Evolutionary conservation across 2,888 invertebrate species (phyloP), one percentile per base, ranked within the genome.

Genomic region (Resseliella maxima): DNA sequence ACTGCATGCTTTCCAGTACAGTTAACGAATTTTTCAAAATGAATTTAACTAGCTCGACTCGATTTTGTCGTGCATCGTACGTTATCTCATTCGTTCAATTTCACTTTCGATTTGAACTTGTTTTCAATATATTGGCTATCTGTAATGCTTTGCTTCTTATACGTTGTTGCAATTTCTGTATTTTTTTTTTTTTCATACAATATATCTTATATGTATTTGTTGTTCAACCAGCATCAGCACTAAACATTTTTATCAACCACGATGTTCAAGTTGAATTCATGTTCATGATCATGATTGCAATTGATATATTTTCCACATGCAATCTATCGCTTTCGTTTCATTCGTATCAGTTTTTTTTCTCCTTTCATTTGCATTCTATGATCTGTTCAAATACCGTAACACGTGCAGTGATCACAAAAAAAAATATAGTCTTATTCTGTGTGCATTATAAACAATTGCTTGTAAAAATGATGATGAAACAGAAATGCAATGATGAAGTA

Each of bases 61-160:
- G 72, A 35, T 72, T 24, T 24, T 24, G 24, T 72, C 18, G 8
- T 31, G 72, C 35, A 72, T 10, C 72, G 72, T 27, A 15, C 72
- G 15, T 15, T 31, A 72, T 72, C 31, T n/a, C 72, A 35, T 72
- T 31, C 72, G 31, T 72, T 72, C n/a, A 72, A 72, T 72, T 72
- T 72, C 72, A 72, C 72, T 72, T 72, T 72, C 72, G 72, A 72
- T 72, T 72, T 72, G 72, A 72, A 72, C 72, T 72, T 72, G 72
- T 72, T 72, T 72, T 31, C 21, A 12, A 15, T 41, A 5, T 3
- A 10, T 72, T 72, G 31, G 35, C 24, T 59, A 50, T 50, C 50
- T n/a, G 50, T 50, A 18, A 6, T 50, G n/a, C 15, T 41, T 50
- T 21, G 50, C 59, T 59, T 59, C 59, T 3, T 59, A 2, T 2